These are phyloP conservation scores for Gryon sp. DNA, from an alignment of 1,140 invertebrate species.

Conservation along the genomic window DNA sequence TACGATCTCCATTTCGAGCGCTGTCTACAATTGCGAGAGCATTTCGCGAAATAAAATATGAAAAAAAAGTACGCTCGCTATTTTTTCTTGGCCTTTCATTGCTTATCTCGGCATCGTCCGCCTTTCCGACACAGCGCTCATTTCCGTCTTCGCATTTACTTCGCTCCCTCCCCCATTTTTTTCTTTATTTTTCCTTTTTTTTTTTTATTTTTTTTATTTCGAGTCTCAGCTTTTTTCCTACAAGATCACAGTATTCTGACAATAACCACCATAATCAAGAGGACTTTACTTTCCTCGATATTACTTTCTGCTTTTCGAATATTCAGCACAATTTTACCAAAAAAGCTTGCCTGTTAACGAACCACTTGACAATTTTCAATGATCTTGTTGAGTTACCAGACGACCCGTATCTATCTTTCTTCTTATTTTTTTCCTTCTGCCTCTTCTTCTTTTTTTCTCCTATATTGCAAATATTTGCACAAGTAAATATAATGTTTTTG, in stretches of 20 bases:
- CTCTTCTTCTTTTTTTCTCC: not conserved
- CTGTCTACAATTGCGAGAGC: conserved; percentile 64
- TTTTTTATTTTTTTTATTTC: conserved; percentile 39
- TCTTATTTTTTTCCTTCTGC: not conserved
- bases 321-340: conserved; percentile 48
- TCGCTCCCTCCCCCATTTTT: conserved; percentile 34
- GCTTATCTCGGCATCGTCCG: conserved; percentile 68
- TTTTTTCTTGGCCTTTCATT: conserved; percentile 68
- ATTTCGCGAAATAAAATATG: conserved; percentile 71
- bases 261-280: conserved; percentile 74
- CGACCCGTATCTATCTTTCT: not conserved
- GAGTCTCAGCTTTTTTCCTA: conserved; percentile 7
- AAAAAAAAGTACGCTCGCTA: conserved; percentile 57
- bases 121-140: conserved; percentile 47
- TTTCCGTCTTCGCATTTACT: conserved; percentile 62
- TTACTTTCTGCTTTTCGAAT: conserved; percentile 51
- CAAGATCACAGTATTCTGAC: conserved; percentile 65
- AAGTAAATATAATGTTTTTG: conserved; percentile 17
- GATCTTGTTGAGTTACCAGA: conserved; percentile 33
- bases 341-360: conserved; percentile 49
- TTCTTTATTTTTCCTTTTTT: conserved; percentile 38
- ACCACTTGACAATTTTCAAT: conserved; percentile 57
- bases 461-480: conserved; percentile 13
- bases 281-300: conserved; percentile 66
- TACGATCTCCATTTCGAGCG: conserved; percentile 69